Conservation (phyloP, 53 echinoderm and acorn worm genomes). For the Crossaster papposus region DNA sequence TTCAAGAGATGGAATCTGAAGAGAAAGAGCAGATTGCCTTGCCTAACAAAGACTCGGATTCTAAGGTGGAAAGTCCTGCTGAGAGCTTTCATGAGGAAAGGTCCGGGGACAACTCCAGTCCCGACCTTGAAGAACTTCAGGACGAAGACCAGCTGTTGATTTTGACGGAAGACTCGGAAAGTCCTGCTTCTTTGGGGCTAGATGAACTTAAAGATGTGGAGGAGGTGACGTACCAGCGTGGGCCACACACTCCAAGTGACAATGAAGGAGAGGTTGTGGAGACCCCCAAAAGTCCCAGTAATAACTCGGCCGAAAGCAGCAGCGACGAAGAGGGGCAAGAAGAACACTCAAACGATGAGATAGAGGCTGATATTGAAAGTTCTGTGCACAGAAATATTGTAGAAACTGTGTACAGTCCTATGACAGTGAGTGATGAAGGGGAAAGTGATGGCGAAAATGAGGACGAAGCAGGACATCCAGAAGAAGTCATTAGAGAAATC, state of each 20-base stretch:
- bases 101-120: neutral
- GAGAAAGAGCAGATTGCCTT: slow-evolving; percentile 16
- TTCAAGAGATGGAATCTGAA: slow-evolving; percentile 49
- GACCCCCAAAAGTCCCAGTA: slow-evolving; percentile 57
- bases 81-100: neutral
- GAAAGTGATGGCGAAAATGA: slow-evolving; percentile 2
- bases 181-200: neutral
- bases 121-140: neutral
- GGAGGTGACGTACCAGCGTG: neutral
- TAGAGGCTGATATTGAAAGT: slow-evolving; percentile 6
- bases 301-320: slow-evolving; percentile 41
- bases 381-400: slow-evolving; percentile 14
- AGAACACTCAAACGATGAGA: slow-evolving; percentile 8
- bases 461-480: slow-evolving; percentile 18
- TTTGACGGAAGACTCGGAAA: slow-evolving; percentile 17
- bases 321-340: slow-evolving; percentile 24
- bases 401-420: neutral
- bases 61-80: neutral
- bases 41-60: slow-evolving; percentile 4
- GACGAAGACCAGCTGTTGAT: neutral
- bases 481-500: slow-evolving; percentile 8
- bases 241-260: slow-evolving; percentile 2
- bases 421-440: neutral
- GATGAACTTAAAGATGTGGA: neutral
- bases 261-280: slow-evolving; percentile 13